Evolutionary conservation across 2,888 invertebrate species (phyloP).

Genomic region (Oxycera nigricornis): DNA sequence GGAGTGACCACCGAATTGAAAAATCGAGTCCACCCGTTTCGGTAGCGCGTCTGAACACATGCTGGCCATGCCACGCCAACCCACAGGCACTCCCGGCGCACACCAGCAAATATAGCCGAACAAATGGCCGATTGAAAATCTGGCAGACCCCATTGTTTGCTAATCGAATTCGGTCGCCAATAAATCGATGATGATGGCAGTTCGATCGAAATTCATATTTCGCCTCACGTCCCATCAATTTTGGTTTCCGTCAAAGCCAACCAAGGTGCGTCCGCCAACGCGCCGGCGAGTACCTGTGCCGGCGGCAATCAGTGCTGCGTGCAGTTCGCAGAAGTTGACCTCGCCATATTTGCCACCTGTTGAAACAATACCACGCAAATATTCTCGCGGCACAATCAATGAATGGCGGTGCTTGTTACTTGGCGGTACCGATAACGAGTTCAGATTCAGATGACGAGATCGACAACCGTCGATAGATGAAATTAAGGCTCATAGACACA

Average conservation of each 20-base stretch:
- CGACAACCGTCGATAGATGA: no score
- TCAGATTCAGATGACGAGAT: no score
- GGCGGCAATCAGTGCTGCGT: background rate
- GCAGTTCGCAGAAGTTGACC: slow-evolving; percentile 5
- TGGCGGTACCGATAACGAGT: no score
- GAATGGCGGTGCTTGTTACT: slow-evolving; percentile 13
- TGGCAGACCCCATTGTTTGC: slow-evolving; percentile 31
- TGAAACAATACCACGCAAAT: slow-evolving; percentile 1
- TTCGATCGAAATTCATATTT: slow-evolving; percentile 32
- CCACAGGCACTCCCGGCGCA: background rate
- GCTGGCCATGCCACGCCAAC: background rate
- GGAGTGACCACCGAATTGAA: background rate
- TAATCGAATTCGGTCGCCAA: slow-evolving; percentile 24
- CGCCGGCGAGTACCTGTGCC: background rate
- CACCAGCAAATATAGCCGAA: background rate
- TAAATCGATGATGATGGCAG: background rate
- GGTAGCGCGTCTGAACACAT: background rate
- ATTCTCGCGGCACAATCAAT: slow-evolving; percentile 1
- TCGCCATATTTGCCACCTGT: slow-evolving; percentile 32
- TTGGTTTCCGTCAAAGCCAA: slow-evolving; percentile 33
- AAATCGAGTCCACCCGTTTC: slow-evolving; percentile 16
- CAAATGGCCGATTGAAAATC: slow-evolving; percentile 8
- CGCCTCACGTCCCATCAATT: slow-evolving; percentile 30
- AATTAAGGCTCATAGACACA: no score
- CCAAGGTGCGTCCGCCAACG: slow-evolving; percentile 35